phyloP scores from a whole-genome alignment of 2,113 vertebrate species.

The Dissostichus mawsoni region DNA sequence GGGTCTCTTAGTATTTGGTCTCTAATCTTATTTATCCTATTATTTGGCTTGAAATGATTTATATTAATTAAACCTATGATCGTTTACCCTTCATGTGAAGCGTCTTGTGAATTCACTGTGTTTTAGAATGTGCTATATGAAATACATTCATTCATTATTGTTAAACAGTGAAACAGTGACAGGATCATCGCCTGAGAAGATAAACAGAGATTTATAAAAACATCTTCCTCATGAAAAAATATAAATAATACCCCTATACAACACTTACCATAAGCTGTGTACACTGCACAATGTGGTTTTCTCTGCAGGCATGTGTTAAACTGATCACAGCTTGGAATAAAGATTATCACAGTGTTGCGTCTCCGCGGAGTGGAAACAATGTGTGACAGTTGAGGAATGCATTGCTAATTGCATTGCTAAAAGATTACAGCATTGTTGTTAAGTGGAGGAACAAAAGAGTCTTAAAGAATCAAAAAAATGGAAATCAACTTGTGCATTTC shows the following conservation, averaged over 20 bases:
- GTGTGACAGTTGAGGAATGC: slow-evolving; percentile 19
- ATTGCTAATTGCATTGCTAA: slow-evolving; percentile 3
- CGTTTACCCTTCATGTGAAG: too few relatives aligned
- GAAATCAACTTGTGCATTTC: slow-evolving; percentile 44
- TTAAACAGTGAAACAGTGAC: too few relatives aligned
- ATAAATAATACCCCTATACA: neutral
- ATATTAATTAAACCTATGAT: too few relatives aligned
- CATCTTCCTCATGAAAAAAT: neutral
- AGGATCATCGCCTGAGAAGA: too few relatives aligned
- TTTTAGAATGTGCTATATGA: too few relatives aligned
- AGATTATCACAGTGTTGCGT: slow-evolving; percentile 14
- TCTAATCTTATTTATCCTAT: too few relatives aligned
- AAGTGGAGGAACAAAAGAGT: slow-evolving; percentile 23
- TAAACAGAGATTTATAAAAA: too few relatives aligned
- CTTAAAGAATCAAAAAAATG: slow-evolving; percentile 35
- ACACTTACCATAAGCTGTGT: neutral
- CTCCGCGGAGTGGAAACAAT: slow-evolving; percentile 2
- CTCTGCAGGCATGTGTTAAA: slow-evolving; percentile 22
- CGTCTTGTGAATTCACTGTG: too few relatives aligned
- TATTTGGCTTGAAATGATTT: too few relatives aligned
- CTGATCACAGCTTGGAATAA: slow-evolving; percentile 19
- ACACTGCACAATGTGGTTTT: neutral
- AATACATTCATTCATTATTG: too few relatives aligned
- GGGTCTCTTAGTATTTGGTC: too few relatives aligned
- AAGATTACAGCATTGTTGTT: slow-evolving; percentile 3